Conservation (phyloP, 2,888 invertebrate genomes). For the Agrypnus murinus region DNA sequence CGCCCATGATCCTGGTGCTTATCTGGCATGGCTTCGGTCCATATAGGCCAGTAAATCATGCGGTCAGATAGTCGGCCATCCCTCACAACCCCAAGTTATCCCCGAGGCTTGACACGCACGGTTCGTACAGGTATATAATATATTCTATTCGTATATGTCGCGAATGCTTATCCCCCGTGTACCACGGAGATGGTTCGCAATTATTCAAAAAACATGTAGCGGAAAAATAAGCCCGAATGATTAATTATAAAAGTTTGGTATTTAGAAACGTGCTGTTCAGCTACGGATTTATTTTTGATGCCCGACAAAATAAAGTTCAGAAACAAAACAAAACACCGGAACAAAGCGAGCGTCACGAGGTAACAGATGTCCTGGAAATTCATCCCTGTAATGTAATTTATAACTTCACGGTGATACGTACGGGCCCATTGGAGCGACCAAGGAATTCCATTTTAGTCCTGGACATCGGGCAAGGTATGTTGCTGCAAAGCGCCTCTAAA, state of each 20-base stretch:
- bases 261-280: constrained; percentile 50
- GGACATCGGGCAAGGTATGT: constrained; percentile 63
- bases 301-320: constrained; percentile 52
- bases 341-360: constrained; percentile 55
- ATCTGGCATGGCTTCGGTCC: constrained; percentile 63
- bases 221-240: constrained; percentile 52
- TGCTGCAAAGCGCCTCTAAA: constrained; percentile 63
- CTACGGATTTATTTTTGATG: constrained; percentile 54
- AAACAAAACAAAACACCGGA: constrained; percentile 54
- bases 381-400: constrained; percentile 62
- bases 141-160: constrained; percentile 34
- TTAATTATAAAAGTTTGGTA: constrained; percentile 54
- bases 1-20: constrained; percentile 64
- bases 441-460: constrained; percentile 63
- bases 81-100: constrained; percentile 49
- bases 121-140: constrained; percentile 45
- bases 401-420: constrained; percentile 59
- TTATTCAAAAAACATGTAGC: constrained; percentile 51
- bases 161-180: constrained; percentile 38
- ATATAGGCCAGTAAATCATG: constrained; percentile 67
- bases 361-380: constrained; percentile 62
- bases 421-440: constrained; percentile 56
- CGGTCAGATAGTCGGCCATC: constrained; percentile 60
- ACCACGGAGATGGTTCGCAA: constrained; percentile 37
- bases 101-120: constrained; percentile 46